These are phyloP conservation scores for Loxodonta africana DNA, from an alignment of 2,113 vertebrate species.

Conservation along the genomic window DNA sequence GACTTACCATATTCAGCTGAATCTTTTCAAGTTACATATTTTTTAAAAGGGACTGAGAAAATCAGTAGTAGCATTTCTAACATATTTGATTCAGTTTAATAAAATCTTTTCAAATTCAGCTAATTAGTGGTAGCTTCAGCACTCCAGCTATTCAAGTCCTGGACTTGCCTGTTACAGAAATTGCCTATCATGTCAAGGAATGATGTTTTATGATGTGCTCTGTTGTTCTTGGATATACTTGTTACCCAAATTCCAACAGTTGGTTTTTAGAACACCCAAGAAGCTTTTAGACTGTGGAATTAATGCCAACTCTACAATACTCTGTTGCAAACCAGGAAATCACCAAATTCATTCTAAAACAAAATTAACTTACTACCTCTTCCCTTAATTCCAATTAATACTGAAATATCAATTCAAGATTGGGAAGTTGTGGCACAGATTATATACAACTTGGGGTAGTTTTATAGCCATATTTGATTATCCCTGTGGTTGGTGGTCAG, in stretches of 20 bases:
- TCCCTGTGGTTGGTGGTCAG: background rate
- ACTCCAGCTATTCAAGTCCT: background rate
- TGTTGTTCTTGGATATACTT: conserved; percentile 8
- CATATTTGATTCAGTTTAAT: conserved; percentile 50
- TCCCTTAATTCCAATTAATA: background rate
- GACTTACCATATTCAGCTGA: background rate
- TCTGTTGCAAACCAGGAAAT: conserved; percentile 31
- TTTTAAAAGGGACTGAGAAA: background rate
- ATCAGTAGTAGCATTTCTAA: background rate
- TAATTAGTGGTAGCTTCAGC: conserved; percentile 11
- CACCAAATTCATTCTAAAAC: conserved; percentile 54
- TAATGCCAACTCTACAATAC: conserved; percentile 47
- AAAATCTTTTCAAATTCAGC: conserved; percentile 12
- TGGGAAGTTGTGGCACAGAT: background rate
- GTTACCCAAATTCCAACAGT: conserved; percentile 35
- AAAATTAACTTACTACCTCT: conserved; percentile 48
- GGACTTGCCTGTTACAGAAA: conserved; percentile 47
- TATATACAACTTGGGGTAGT: background rate
- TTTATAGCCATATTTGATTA: conserved; percentile 46
- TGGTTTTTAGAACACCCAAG: conserved; percentile 39
- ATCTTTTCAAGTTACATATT: background rate
- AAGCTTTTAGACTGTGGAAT: conserved; percentile 39
- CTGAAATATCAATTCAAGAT: conserved; percentile 14
- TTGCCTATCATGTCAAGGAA: background rate
- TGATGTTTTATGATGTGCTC: conserved; percentile 37